phyloP scores from a whole-genome alignment of 2,797 vertebrate genomes.

The Graptemys geographica region DNA sequence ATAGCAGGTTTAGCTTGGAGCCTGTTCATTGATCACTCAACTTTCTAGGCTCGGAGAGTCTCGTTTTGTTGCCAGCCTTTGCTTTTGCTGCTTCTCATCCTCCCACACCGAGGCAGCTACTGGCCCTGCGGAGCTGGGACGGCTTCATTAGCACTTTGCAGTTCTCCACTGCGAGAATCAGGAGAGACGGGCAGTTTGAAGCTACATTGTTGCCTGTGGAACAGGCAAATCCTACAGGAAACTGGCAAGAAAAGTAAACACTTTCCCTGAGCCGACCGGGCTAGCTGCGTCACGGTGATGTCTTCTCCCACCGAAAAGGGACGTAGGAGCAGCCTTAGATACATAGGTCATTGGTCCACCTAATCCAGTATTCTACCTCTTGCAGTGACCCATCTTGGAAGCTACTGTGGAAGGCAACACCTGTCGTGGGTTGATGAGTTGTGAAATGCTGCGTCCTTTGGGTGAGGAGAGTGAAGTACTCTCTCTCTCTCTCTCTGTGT shows the following conservation, averaged over 20 bases:
- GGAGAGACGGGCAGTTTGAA: neutral
- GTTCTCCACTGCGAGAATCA: neutral
- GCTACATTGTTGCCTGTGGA: neutral
- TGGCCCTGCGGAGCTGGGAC: neutral
- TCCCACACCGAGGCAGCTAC: neutral
- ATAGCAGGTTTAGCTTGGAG: neutral
- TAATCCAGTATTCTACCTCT: neutral
- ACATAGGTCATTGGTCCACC: neutral
- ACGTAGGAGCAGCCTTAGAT: neutral
- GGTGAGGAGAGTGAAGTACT: too few relatives aligned
- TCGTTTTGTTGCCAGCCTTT: neutral
- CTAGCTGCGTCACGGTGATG: neutral
- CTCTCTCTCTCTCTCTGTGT: too few relatives aligned
- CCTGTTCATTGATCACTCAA: neutral
- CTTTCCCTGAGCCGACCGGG: neutral
- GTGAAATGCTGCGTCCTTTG: too few relatives aligned
- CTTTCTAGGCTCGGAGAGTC: neutral
- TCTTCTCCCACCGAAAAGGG: neutral
- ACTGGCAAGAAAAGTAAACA: neutral
- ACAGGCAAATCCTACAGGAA: neutral
- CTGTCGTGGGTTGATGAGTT: neutral
- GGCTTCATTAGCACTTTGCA: neutral
- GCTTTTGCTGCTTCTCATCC: neutral
- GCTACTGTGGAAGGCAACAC: neutral
- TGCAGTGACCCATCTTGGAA: too few relatives aligned